These are phyloP conservation scores for Alca torda DNA, from an alignment of 2,797 vertebrate genomes.

Conservation along the genomic window DNA sequence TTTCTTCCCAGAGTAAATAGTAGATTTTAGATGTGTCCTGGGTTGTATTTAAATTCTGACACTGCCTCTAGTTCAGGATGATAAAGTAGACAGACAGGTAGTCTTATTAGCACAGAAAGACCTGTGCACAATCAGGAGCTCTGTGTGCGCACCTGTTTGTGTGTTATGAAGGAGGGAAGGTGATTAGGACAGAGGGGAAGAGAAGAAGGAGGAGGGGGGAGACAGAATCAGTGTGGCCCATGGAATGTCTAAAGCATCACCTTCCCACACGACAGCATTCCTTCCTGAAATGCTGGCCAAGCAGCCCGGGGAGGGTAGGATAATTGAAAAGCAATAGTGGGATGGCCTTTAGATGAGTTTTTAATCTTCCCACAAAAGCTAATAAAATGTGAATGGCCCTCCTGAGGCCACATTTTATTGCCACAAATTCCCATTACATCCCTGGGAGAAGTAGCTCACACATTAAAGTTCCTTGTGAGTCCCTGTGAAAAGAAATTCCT, in stretches of 20 bases:
- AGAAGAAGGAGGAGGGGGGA: not conserved
- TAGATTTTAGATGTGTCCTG: not conserved
- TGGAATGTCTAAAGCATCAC: not conserved
- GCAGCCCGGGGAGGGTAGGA: not conserved
- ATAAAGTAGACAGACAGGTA: not conserved
- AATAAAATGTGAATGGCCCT: constrained; percentile 36
- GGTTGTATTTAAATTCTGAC: not conserved
- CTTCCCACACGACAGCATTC: not conserved
- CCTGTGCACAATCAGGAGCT: not conserved
- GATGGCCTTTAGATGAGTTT: constrained; percentile 14
- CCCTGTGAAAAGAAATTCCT: constrained; percentile 16
- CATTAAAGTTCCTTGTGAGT: constrained; percentile 16
- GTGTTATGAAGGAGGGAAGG: not conserved
- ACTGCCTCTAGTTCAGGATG: not conserved
- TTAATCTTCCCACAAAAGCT: constrained; percentile 45
- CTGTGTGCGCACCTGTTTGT: not conserved
- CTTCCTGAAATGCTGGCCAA: not conserved
- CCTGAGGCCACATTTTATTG: constrained; percentile 21
- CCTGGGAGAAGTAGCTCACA: constrained; percentile 28
- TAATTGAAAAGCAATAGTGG: not conserved
- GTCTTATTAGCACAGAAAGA: not conserved
- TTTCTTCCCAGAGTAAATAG: not conserved
- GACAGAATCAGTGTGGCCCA: not conserved
- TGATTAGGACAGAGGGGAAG: not conserved
- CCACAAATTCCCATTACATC: not conserved